Evolutionary conservation across 1,140 invertebrate genomes (phyloP).

Genomic region (Ptiloglossa arizonensis): DNA sequence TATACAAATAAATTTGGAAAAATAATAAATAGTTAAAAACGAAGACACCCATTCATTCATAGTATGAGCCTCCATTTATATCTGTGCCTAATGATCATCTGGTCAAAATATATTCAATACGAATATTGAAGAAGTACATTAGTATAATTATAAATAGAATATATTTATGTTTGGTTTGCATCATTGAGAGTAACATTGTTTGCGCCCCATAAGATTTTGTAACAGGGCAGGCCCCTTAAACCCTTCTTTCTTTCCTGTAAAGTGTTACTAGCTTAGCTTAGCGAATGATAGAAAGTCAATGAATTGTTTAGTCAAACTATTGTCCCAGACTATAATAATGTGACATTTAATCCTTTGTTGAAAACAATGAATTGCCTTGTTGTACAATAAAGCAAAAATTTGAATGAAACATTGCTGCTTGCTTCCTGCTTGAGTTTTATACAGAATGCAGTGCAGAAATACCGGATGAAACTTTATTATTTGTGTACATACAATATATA

Average conservation of each 20-base stretch:
- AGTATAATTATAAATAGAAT: slow-evolving; percentile 65
- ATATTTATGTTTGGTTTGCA: slow-evolving; percentile 75
- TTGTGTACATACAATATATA: neutral
- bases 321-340: slow-evolving; percentile 74
- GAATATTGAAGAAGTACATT: slow-evolving; percentile 60
- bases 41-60: slow-evolving; percentile 57
- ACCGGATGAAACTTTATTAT: slow-evolving; percentile 42
- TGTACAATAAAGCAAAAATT: slow-evolving; percentile 79
- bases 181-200: slow-evolving; percentile 73
- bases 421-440: slow-evolving; percentile 74
- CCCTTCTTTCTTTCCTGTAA: slow-evolving; percentile 73
- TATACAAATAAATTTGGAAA: neutral
- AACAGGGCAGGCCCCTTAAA: slow-evolving; percentile 79
- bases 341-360: slow-evolving; percentile 78
- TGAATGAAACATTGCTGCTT: slow-evolving; percentile 76
- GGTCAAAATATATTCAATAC: slow-evolving; percentile 66
- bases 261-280: slow-evolving; percentile 78
- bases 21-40: slow-evolving; percentile 8
- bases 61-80: slow-evolving; percentile 59
- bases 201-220: slow-evolving; percentile 73
- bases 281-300: slow-evolving; percentile 73
- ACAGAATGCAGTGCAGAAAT: slow-evolving; percentile 57
- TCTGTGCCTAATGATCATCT: slow-evolving; percentile 70
- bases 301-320: slow-evolving; percentile 74
- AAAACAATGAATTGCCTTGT: slow-evolving; percentile 79